phyloP scores from a whole-genome alignment of 2,113 vertebrate species.

The Acrocephalus arundinaceus region DNA sequence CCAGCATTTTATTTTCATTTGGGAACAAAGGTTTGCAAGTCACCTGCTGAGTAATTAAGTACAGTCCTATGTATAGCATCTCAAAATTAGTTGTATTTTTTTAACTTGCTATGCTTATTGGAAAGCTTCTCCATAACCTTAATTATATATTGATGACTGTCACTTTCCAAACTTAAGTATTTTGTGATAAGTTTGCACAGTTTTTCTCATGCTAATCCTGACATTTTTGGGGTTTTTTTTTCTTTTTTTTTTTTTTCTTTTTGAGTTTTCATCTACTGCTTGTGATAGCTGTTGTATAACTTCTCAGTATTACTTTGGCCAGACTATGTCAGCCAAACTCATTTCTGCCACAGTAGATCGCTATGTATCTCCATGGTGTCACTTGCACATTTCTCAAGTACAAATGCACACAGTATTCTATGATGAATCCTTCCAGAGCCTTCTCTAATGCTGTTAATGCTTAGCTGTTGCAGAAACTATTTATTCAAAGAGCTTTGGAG shows the following conservation, averaged over 20 bases:
- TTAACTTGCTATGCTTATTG: neutral
- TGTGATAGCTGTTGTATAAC: neutral
- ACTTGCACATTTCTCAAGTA: neutral
- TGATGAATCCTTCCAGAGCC: neutral
- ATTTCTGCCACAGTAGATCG: neutral
- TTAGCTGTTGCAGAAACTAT: neutral
- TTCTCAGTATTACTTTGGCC: neutral
- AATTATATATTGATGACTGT: neutral
- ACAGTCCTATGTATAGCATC: neutral
- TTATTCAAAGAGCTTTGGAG: neutral
- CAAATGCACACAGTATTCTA: accelerated
- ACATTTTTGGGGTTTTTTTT: neutral
- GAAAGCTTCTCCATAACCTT: neutral
- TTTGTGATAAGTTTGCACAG: neutral
- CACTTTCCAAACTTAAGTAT: neutral
- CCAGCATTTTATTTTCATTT: neutral
- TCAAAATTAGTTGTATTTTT: neutral
- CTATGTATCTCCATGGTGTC: neutral
- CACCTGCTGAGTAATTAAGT: neutral
- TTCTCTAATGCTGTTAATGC: neutral
- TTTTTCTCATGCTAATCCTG: neutral
- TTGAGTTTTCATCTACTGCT: neutral
- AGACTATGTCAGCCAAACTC: neutral
- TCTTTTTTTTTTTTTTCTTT: neutral
- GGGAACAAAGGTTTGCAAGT: neutral